Conservation (phyloP, 2,797 vertebrate genomes). For the Myripristis murdjan region DNA sequence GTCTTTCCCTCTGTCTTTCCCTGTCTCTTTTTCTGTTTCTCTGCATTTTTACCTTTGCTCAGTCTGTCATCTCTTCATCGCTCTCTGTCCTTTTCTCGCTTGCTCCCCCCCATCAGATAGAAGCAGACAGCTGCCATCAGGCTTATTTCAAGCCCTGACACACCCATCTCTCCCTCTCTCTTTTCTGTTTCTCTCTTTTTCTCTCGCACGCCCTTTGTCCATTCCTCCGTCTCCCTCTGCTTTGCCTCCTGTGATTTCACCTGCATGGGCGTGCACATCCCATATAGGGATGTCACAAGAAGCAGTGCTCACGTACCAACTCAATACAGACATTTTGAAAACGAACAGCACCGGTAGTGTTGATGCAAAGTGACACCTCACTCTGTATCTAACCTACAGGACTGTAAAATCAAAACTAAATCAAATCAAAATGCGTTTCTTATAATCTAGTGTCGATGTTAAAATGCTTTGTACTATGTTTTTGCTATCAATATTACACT, state of each 20-base stretch:
- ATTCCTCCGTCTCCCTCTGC: conserved; percentile 42
- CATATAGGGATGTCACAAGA: too few species aligned
- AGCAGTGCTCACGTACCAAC: too few species aligned
- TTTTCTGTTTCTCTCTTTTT: conserved; percentile 63
- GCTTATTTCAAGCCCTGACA: conserved; percentile 75
- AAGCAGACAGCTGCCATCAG: conserved; percentile 78
- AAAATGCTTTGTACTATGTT: too few species aligned
- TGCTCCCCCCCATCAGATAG: conserved; percentile 66
- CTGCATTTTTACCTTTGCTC: conserved; percentile 56
- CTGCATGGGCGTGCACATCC: conserved; percentile 28
- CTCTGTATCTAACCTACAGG: too few species aligned
- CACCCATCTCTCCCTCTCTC: not conserved
- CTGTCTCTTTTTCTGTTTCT: not conserved
- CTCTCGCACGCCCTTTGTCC: conserved; percentile 43
- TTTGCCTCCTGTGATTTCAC: conserved; percentile 35
- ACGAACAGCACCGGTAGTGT: too few species aligned
- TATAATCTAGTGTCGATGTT: too few species aligned
- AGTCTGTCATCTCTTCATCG: conserved; percentile 43
- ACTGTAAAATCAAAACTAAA: too few species aligned
- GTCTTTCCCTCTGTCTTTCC: too few species aligned
- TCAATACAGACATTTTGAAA: too few species aligned
- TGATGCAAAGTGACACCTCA: too few species aligned
- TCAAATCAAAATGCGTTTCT: too few species aligned
- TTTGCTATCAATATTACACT: too few species aligned
- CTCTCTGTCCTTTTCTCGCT: conserved; percentile 28